Evolutionary conservation across 1,140 invertebrate species (phyloP), one percentile per base, ranked within the genome.

Genomic region (Atta cephalotes): DNA sequence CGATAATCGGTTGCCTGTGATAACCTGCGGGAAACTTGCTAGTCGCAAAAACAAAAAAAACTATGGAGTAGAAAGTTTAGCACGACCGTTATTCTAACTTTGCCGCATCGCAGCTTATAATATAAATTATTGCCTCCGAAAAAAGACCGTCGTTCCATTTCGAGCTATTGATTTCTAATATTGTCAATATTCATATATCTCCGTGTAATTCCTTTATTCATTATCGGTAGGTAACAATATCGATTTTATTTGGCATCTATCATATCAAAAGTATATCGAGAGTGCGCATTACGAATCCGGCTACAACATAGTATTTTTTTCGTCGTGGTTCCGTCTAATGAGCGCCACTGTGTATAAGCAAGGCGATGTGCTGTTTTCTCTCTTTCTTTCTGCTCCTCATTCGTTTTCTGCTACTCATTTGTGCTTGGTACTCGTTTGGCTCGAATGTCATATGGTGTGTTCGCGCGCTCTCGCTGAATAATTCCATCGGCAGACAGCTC

Each of bases 21-120:
- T 81, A 81, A 71, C 78, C 60, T 10, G 16, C 31, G 14, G 12
- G 9, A 82, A 62, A 70, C 74, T 60, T 31, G 80, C 21, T 82
- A 68, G 56, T 82, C 28, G 14, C 18, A 14, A 62, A 74, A 31
- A 31, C 0, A 31, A 31, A 31, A 31, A 31, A 31, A 31, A 28
- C 35, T 25, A 12, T n/a, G 35, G 10, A 82, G 56, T 72, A 3
- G 35, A 10, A 60, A 39, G 68, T 74, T 74, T 21, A 16, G 25
- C 35, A 4, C 31, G 14, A 49, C 12, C 56, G 53, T 72, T 60
- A 45, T 49, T 60, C 39, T 45, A 72, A 72, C 12, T 31, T 49
- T 5, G 28, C 4, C 18, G n/a, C 53, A 39, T 68, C 31, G 18
- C 6, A 45, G 14, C n/a, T 58, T 1, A 39, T 39, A 7, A 79